Percentiles rank a stretch among this genome's conserved stretches.
These are phyloP conservation scores for Nibea coibor DNA, from an alignment of 2,113 vertebrate species.

Conservation along the genomic window DNA sequence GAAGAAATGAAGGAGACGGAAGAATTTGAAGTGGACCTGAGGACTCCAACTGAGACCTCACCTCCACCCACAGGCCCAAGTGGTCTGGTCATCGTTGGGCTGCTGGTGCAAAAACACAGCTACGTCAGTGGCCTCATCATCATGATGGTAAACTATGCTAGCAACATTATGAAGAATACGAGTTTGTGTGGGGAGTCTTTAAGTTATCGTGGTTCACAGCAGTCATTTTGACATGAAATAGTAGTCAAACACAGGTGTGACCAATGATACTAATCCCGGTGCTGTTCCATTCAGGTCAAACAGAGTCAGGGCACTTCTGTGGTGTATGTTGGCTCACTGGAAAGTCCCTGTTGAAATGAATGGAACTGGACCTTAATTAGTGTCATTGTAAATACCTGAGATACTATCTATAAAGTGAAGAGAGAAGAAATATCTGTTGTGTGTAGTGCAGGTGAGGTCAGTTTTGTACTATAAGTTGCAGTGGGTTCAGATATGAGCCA, in stretches of 20 bases:
- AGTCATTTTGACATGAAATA: no score
- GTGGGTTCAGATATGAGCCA: neutral
- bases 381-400: no score
- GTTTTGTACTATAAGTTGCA: neutral
- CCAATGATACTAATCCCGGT: no score
- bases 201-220: neutral
- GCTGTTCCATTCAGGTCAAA: no score
- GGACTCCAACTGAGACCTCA: conserved; percentile 45
- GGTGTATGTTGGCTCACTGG: no score
- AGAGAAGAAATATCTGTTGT: neutral
- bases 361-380: no score
- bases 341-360: no score
- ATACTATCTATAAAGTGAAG: no score
- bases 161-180: neutral
- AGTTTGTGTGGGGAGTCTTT: neutral
- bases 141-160: conserved; percentile 83
- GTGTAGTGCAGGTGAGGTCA: neutral
- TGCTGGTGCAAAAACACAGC: conserved; percentile 86
- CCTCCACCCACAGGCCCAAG: conserved; percentile 64
- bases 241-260: no score
- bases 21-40: conserved; percentile 40
- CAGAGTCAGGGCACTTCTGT: no score
- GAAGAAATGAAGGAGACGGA: neutral
- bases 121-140: conserved; percentile 86
- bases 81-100: conserved; percentile 75